These are phyloP conservation scores for Xiphophorus couchianus DNA, from an alignment of 2,113 vertebrate genomes.

Conservation along the genomic window DNA sequence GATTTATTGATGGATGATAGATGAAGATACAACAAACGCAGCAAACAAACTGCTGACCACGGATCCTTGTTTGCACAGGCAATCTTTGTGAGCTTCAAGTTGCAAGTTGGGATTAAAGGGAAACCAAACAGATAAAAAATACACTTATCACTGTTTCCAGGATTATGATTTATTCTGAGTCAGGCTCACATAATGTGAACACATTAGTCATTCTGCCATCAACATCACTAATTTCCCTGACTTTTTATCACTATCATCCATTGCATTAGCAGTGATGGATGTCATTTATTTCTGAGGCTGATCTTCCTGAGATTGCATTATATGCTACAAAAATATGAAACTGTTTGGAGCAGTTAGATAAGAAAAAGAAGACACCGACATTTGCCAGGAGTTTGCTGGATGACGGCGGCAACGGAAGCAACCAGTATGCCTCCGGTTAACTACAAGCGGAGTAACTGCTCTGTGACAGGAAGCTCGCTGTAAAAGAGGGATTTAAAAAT, in stretches of 20 bases:
- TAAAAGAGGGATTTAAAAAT: background rate
- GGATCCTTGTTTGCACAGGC: background rate
- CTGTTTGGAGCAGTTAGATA: background rate
- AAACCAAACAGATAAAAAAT: background rate
- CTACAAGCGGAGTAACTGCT: no score
- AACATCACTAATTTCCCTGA: background rate
- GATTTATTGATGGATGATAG: no score
- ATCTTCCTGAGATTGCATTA: background rate
- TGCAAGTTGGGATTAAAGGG: background rate
- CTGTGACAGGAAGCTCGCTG: background rate
- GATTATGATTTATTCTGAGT: background rate
- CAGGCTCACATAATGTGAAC: background rate
- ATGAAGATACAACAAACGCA: no score
- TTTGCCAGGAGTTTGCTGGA: background rate
- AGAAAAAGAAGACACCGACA: background rate
- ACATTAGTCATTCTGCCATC: background rate
- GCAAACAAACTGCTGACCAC: background rate
- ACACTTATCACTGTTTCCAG: background rate
- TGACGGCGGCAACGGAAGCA: background rate
- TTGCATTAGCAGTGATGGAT: background rate
- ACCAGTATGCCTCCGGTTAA: no score
- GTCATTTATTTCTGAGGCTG: background rate
- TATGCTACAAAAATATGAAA: background rate
- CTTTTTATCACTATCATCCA: background rate
- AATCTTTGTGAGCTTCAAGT: background rate